These are phyloP conservation scores for Periophthalmus magnuspinnatus DNA, from an alignment of 2,797 vertebrate species.

Conservation along the genomic window DNA sequence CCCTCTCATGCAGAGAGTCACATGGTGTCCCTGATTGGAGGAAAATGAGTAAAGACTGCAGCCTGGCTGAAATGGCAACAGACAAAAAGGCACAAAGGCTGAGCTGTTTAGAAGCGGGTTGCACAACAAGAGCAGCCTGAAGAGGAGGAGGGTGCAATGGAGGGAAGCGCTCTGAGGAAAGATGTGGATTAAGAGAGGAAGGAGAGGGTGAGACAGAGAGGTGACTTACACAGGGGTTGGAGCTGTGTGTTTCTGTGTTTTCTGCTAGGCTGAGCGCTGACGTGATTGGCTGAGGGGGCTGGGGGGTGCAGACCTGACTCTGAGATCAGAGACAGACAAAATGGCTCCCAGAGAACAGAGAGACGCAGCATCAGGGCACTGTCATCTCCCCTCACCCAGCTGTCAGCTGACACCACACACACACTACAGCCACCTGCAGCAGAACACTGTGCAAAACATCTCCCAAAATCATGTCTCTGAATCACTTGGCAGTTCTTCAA, in stretches of 20 bases:
- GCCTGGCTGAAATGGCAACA: constrained; percentile 76
- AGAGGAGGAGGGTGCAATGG: constrained; percentile 47
- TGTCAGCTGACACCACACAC: constrained; percentile 63
- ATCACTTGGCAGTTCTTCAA: constrained; percentile 14
- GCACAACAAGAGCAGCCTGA: constrained; percentile 65
- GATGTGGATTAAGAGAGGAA: constrained; percentile 58
- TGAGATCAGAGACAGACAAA: constrained; percentile 80
- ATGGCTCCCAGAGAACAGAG: constrained; percentile 77
- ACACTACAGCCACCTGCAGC: constrained; percentile 39
- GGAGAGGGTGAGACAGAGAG: constrained; percentile 32
- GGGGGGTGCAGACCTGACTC: constrained; percentile 69
- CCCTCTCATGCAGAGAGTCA: constrained; percentile 80
- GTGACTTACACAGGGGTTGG: constrained; percentile 1
- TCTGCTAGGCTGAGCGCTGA: constrained; percentile 75
- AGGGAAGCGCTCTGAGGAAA: constrained; percentile 45
- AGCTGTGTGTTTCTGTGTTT: constrained; percentile 72
- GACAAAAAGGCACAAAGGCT: constrained; percentile 76
- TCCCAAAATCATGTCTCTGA: constrained; percentile 18
- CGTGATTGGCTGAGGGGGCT: constrained; percentile 67
- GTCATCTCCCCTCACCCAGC: constrained; percentile 72
- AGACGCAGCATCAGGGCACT: constrained; percentile 73
- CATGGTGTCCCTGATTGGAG: constrained; percentile 79
- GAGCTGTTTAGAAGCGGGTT: constrained; percentile 72
- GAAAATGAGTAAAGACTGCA: constrained; percentile 79
- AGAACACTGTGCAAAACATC: constrained; percentile 10